A percentile compares a stretch with the other conserved stretches of the same genome.
Evolutionary conservation across 1,140 invertebrate species (phyloP).

Genomic region (Zaprionus camerounensis): DNA sequence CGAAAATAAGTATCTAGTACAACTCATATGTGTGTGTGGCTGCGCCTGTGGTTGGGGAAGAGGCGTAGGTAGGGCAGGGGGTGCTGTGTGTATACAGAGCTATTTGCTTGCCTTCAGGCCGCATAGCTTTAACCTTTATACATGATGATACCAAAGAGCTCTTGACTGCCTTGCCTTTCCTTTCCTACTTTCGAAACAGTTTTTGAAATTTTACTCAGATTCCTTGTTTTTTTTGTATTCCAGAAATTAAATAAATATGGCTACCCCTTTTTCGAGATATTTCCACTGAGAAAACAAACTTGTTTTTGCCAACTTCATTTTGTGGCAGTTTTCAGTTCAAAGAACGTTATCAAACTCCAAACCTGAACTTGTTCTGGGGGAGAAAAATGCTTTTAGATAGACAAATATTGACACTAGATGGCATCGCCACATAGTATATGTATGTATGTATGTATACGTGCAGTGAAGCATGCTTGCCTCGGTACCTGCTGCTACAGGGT

Average conservation of each 20-base stretch:
- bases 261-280: neutral
- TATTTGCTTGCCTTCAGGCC: neutral
- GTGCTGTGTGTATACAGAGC: neutral
- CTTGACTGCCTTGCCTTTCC: no score
- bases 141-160: no score
- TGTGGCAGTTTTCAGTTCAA: neutral
- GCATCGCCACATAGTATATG: neutral
- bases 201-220: neutral
- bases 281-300: neutral
- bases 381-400: conserved; percentile 3
- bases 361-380: neutral
- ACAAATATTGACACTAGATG: conserved; percentile 24
- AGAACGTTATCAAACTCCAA: neutral
- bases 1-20: neutral
- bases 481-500: conserved; percentile 2
- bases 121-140: neutral
- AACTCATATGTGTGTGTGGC: no score
- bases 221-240: neutral
- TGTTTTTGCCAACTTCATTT: neutral
- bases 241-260: neutral
- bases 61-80: no score
- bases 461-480: neutral
- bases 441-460: no score
- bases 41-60: neutral
- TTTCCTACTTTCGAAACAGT: no score